Conservation (phyloP, 2,888 invertebrate species). For the Azorinus chamasolen region DNA sequence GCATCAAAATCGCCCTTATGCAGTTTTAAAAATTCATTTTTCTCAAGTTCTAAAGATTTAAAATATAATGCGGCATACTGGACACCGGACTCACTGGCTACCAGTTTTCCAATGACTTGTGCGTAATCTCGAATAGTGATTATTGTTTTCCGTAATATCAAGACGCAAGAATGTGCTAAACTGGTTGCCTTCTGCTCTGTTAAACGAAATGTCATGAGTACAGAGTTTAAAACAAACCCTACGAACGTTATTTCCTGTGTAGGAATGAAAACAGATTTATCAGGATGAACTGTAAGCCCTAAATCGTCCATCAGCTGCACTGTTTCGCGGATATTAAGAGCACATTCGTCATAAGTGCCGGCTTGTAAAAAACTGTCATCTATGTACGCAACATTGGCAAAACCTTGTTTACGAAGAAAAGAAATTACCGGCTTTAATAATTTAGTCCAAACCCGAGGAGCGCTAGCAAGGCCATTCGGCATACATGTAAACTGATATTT, state of each 20-base stretch:
- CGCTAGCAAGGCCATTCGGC: conserved; percentile 49
- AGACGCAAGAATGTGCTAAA: neutral
- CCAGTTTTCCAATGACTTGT: conserved; percentile 45
- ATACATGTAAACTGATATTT: conserved; percentile 38
- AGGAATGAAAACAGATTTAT: conserved; percentile 43
- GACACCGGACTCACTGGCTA: conserved; percentile 42
- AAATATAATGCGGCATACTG: conserved; percentile 44
- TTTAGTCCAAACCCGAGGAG: conserved; percentile 62
- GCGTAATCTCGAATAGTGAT: conserved; percentile 43
- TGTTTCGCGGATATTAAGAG: conserved; percentile 39
- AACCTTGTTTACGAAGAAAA: conserved; percentile 29
- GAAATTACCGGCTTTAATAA: conserved; percentile 54
- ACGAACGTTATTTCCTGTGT: conserved; percentile 33
- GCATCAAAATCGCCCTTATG: conserved; percentile 42
- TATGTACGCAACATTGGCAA: conserved; percentile 28
- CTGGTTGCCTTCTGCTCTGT: neutral
- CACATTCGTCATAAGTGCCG: conserved; percentile 31
- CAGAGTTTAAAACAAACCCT: conserved; percentile 32
- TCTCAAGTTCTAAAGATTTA: conserved; percentile 31
- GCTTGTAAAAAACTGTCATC: too few species aligned
- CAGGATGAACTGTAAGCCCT: conserved; percentile 52
- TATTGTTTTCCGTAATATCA: neutral
- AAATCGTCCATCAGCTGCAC: conserved; percentile 26
- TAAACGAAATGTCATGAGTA: conserved; percentile 11
- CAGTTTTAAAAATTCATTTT: conserved; percentile 25